A percentile compares a stretch with the other conserved stretches of the same genome.
Evolutionary conservation across 2,113 vertebrate genomes (phyloP).

Genomic region (Lampris megalopsis): DNA sequence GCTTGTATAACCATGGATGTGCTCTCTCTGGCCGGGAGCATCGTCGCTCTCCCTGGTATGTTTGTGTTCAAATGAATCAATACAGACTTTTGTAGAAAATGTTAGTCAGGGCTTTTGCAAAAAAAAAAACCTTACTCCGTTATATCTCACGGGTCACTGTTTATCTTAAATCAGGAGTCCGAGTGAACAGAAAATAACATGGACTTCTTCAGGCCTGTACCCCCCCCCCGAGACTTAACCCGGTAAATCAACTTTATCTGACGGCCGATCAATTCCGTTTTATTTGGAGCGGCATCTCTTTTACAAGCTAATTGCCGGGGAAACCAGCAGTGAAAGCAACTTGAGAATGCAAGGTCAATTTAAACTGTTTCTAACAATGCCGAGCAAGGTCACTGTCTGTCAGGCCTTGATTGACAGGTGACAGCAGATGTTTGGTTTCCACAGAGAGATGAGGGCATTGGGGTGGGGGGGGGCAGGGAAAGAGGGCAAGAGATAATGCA

Average conservation of each 20-base stretch:
- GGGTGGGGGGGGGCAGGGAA: conserved; percentile 25
- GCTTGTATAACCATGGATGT: no score
- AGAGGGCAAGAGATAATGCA: conserved; percentile 59
- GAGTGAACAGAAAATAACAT: conserved; percentile 7
- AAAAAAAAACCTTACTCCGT: background rate
- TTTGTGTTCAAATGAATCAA: no score
- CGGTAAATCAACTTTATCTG: conserved; percentile 66
- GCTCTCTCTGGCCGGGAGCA: no score
- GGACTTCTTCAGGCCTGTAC: background rate
- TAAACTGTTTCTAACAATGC: conserved; percentile 67
- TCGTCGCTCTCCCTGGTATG: no score
- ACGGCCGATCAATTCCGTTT: conserved; percentile 65
- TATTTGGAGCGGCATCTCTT: conserved; percentile 66
- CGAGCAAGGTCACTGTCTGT: conserved; percentile 74
- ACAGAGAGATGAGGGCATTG: conserved; percentile 11
- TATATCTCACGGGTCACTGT: conserved; percentile 3
- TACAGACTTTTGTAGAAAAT: no score
- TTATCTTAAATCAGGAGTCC: conserved; percentile 2
- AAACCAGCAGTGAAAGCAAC: conserved; percentile 64
- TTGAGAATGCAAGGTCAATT: conserved; percentile 72
- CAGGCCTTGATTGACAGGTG: conserved; percentile 78
- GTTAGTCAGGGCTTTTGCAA: no score
- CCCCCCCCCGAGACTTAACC: conserved; percentile 5
- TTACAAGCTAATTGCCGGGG: conserved; percentile 53
- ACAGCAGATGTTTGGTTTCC: conserved; percentile 66